Conservation (phyloP, 2,888 invertebrate genomes). For the Rhamnusium bicolor region DNA sequence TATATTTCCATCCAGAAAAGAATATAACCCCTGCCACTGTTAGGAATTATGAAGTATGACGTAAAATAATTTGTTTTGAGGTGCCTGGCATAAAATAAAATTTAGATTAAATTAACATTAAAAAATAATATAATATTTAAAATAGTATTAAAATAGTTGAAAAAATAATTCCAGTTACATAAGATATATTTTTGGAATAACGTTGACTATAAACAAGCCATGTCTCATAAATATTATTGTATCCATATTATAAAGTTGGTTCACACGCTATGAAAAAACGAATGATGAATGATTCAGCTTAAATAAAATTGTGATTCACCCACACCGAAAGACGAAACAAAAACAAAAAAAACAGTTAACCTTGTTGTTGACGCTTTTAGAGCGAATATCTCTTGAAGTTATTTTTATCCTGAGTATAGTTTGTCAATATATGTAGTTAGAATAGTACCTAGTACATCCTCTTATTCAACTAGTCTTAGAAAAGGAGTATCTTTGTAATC, state of each 20-base stretch:
- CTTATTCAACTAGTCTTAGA: neutral
- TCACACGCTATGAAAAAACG: constrained; percentile 28
- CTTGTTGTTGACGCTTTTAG: neutral
- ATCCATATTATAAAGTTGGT: neutral
- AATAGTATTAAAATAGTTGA: neutral
- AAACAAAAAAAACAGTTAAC: constrained; percentile 23
- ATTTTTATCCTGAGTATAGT: neutral
- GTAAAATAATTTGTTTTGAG: too few relatives aligned
- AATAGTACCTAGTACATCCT: neutral
- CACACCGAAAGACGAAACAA: constrained; percentile 21
- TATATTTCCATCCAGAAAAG: too few relatives aligned
- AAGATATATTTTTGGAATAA: neutral
- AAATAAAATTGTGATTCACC: constrained; percentile 32
- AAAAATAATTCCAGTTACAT: neutral
- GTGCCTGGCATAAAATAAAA: neutral
- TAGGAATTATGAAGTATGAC: too few relatives aligned
- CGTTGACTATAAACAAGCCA: neutral
- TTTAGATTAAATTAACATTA: neutral
- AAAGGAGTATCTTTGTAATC: neutral
- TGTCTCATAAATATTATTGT: constrained; percentile 20
- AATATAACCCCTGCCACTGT: too few relatives aligned
- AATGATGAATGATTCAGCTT: constrained; percentile 30
- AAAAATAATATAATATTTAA: too few relatives aligned
- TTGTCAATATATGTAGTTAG: neutral
- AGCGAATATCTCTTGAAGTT: constrained; percentile 6